Evolutionary conservation across 2,888 invertebrate genomes (phyloP).

Genomic region (Cyclophora punctaria): DNA sequence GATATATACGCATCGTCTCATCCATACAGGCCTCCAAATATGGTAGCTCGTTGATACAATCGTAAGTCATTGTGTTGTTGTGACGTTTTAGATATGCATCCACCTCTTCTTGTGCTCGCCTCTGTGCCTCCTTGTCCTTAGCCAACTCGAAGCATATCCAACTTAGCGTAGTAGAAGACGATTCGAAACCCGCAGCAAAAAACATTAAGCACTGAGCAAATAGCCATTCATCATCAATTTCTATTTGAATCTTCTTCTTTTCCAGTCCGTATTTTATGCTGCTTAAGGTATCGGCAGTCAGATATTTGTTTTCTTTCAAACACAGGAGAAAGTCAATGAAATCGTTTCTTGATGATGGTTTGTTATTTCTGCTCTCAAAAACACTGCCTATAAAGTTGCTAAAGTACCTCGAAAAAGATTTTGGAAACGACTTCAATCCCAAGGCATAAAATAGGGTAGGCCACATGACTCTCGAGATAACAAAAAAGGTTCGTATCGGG

Average conservation of each 20-base stretch:
- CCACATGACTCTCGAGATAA: conserved; percentile 33
- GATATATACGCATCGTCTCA: conserved; percentile 45
- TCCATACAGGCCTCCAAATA: conserved; percentile 39
- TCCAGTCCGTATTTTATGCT: conserved; percentile 32
- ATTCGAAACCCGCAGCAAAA: conserved; percentile 47
- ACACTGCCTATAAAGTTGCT: conserved; percentile 25
- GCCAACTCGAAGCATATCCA: conserved; percentile 40
- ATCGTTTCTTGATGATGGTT: conserved; percentile 35
- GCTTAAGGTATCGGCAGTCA: conserved; percentile 37
- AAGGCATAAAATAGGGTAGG: conserved; percentile 42
- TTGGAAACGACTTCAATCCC: conserved; percentile 30
- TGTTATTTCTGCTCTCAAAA: conserved; percentile 31
- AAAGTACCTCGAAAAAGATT: conserved; percentile 31
- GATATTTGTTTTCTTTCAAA: conserved; percentile 28
- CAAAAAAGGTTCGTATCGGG: conserved; percentile 26
- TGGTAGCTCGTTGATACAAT: conserved; percentile 32
- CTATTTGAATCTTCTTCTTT: conserved; percentile 26
- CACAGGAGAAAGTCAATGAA: conserved; percentile 42
- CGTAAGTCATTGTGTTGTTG: conserved; percentile 31
- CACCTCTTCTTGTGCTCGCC: conserved; percentile 31
- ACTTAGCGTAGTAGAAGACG: conserved; percentile 34
- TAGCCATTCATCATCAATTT: conserved; percentile 55
- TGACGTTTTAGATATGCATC: conserved; percentile 31
- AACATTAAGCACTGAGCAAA: conserved; percentile 72
- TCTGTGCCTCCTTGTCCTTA: conserved; percentile 30